These are phyloP conservation scores for Mesopsocus fuscifrons DNA, from an alignment of 2,888 invertebrate genomes.

Conservation along the genomic window DNA sequence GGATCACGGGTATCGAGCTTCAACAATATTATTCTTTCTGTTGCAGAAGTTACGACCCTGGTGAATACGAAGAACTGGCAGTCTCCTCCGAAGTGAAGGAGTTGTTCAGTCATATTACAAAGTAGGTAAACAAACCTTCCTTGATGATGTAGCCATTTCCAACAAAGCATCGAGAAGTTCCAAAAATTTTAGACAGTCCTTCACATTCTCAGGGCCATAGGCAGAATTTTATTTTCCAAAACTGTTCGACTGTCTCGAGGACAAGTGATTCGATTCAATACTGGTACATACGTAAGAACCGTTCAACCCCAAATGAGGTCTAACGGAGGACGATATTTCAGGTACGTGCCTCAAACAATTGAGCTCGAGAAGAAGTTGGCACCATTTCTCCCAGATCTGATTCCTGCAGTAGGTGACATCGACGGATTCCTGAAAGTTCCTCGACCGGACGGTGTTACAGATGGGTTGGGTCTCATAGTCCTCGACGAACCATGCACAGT, in stretches of 20 bases:
- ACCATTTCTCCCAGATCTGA: constrained; percentile 91
- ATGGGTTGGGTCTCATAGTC: constrained; percentile 49
- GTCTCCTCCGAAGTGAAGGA: constrained; percentile 75
- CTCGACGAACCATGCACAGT: constrained; percentile 88
- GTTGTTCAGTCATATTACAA: constrained; percentile 79
- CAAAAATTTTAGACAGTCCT: no score
- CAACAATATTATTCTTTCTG: no score
- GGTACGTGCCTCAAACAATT: constrained; percentile 83
- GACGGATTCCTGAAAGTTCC: constrained; percentile 92
- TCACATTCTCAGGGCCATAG: no score
- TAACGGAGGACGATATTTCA: no score
- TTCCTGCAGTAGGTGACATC: constrained; percentile 96
- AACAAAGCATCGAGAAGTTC: not conserved
- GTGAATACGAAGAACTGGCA: constrained; percentile 62
- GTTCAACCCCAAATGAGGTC: no score
- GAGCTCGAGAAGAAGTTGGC: constrained; percentile 77
- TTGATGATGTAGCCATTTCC: not conserved
- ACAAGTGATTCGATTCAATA: no score
- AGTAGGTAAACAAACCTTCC: constrained; percentile 30
- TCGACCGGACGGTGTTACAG: constrained; percentile 51
- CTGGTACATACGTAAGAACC: no score
- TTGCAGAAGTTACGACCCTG: constrained; percentile 80
- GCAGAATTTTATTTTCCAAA: no score
- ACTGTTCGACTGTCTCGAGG: no score
- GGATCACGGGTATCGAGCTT: no score